Base-by-base conservation (phyloP, 2,113 vertebrate genomes). In the Nothoprocta pentlandii region DNA sequence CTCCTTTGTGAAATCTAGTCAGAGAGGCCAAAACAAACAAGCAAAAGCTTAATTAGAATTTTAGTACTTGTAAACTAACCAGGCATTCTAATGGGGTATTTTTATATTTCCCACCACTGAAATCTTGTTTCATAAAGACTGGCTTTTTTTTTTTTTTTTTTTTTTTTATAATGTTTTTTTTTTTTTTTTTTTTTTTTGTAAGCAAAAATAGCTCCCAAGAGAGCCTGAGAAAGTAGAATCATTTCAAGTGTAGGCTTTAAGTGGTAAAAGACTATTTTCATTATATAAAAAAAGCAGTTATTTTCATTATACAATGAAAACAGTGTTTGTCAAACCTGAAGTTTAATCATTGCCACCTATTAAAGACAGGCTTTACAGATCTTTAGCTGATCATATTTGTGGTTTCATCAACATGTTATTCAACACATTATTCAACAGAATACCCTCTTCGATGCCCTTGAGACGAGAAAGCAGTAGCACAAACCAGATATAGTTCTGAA, bases 1-100 rank as follows among this genome's bases (percentile, higher is more conserved):
- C 99, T 8, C 99, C 99, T 89, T 99, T 98, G 97, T 99, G 99
- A 97, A 99, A 99, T 96, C 99, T 99, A 95, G 47, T 71, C n/a
- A 89, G 47, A 73, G 5, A 80, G 32, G 23, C 22, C 20, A 73
- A 78, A 89, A 85, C 21, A 49, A 21, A 22, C 20, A 49, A 10
- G 22, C 20, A 49, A 41, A 28, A 61, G 5, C 19, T 89, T 20
- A 63, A 77, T 53, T 68, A 34, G 69, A 58, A 47, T 6, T 11
- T 42, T 54, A 15, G 39, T 64, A 71, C 39, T 41, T 80, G 34
- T 56, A 89, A 53, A 66, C 8, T 53, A 80, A 30, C 10, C 54
- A 90, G 70, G 41, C 32, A 64, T 32, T 51, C 10, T 14, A 89
- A 42, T 3, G 42, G 20, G 12, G 20, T 25, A 25, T 12, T 76